Evolutionary conservation across 2,797 vertebrate genomes (phyloP).

Genomic region (Kryptolebias ocellatus): DNA sequence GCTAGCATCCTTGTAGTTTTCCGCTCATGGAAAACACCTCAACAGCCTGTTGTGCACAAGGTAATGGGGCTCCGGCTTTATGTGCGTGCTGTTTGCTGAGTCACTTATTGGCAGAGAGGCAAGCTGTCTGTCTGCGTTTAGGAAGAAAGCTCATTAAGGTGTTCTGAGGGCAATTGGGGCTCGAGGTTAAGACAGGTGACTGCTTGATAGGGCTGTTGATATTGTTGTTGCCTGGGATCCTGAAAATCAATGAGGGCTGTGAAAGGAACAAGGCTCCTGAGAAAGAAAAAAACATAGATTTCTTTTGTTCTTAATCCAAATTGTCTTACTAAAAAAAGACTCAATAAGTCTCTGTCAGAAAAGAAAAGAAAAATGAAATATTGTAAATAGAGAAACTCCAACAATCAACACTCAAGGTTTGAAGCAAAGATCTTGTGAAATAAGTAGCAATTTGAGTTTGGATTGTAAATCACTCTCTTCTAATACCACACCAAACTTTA

Average conservation of each 20-base stretch:
- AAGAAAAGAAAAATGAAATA: too few species aligned
- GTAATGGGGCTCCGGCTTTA: conserved; percentile 47
- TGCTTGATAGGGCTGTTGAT: conserved; percentile 36
- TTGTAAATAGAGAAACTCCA: too few species aligned
- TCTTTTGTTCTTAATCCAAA: too few species aligned
- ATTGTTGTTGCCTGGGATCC: conserved; percentile 19
- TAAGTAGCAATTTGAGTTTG: too few species aligned
- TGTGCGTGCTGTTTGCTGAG: conserved; percentile 37
- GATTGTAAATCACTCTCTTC: too few species aligned
- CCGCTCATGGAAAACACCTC: conserved; percentile 50
- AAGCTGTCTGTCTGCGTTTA: conserved; percentile 51
- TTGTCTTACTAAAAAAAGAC: too few species aligned
- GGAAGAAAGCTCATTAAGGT: conserved; percentile 63
- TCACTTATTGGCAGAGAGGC: conserved; percentile 45
- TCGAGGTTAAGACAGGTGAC: conserved; percentile 53
- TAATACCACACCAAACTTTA: too few species aligned
- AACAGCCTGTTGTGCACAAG: conserved; percentile 35
- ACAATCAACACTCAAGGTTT: too few species aligned
- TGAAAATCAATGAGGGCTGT: conserved; percentile 22
- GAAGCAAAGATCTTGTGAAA: too few species aligned
- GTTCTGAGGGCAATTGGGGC: conserved; percentile 31
- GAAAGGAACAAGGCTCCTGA: not conserved
- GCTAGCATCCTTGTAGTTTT: conserved; percentile 61
- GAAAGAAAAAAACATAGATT: too few species aligned
- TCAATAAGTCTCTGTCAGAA: too few species aligned